These are phyloP conservation scores for Drosophila cognata DNA, from an alignment of 2,888 invertebrate genomes.

Conservation along the genomic window DNA sequence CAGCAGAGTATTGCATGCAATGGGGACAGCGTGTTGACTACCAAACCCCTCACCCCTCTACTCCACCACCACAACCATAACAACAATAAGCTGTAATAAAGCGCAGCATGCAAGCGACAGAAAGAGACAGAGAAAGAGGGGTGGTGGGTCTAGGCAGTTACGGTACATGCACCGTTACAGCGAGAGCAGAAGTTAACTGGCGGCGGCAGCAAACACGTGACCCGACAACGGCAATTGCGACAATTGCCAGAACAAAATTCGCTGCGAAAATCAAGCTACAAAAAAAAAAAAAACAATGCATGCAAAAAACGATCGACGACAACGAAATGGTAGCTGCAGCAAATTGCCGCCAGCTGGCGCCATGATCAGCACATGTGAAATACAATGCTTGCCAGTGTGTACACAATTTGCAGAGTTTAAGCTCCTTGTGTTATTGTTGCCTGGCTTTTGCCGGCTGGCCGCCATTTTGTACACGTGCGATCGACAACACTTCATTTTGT, in stretches of 20 bases:
- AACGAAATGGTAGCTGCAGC: not conserved
- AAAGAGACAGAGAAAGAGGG: slow-evolving; percentile 38
- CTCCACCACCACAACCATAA: slow-evolving; percentile 33
- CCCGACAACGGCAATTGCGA: slow-evolving; percentile 77
- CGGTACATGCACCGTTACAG: slow-evolving; percentile 76
- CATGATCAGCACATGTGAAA: slow-evolving; percentile 33
- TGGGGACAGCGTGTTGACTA: slow-evolving; percentile 54
- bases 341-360: slow-evolving; percentile 51
- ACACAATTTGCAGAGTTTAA: slow-evolving; percentile 17
- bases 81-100: slow-evolving; percentile 59
- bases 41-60: slow-evolving; percentile 46
- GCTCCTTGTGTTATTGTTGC: slow-evolving; percentile 20
- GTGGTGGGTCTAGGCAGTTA: slow-evolving; percentile 36
- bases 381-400: slow-evolving; percentile 8
- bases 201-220: slow-evolving; percentile 76
- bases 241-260: slow-evolving; percentile 67
- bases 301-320: slow-evolving; percentile 35
- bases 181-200: slow-evolving; percentile 80
- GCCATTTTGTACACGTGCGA: slow-evolving; percentile 62
- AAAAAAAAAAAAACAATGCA: slow-evolving; percentile 7
- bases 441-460: slow-evolving; percentile 43
- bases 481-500: slow-evolving; percentile 42
- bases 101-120: slow-evolving; percentile 77
- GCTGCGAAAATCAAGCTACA: slow-evolving; percentile 48
- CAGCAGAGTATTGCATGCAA: slow-evolving; percentile 61